A percentile compares a stretch with the other conserved stretches of the same genome.
phyloP scores from a whole-genome alignment of 2,888 invertebrate genomes.

The Drosophila austrosaltans region DNA sequence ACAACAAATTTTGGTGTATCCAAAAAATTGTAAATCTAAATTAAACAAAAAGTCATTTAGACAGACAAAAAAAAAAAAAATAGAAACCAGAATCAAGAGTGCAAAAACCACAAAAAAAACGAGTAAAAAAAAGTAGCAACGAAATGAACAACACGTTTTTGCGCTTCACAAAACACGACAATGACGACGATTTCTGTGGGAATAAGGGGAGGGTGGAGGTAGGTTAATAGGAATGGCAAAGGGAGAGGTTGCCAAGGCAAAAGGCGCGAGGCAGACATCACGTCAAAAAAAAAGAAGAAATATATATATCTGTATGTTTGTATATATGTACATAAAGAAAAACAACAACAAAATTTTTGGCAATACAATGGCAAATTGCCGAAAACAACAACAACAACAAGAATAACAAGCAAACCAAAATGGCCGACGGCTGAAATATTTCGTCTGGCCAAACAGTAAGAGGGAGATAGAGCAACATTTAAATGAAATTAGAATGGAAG shows the following conservation, averaged over 20 bases:
- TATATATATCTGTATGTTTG: too few species aligned
- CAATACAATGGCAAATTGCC: conserved; percentile 58
- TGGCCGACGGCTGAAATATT: conserved; percentile 66
- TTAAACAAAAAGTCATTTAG: background rate
- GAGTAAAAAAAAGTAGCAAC: conserved; percentile 26
- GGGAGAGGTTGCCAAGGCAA: conserved; percentile 43
- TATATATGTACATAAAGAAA: conserved; percentile 22
- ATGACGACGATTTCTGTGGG: conserved; percentile 33
- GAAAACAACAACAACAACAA: conserved; percentile 51
- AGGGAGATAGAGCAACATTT: conserved; percentile 38
- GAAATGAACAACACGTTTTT: conserved; percentile 66
- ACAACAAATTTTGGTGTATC: conserved; percentile 22
- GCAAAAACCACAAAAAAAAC: conserved; percentile 26
- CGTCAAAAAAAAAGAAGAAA: conserved; percentile 36
- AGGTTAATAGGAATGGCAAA: conserved; percentile 13
- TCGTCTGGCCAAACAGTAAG: conserved; percentile 44
- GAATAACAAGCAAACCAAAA: conserved; percentile 55
- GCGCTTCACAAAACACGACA: conserved; percentile 60
- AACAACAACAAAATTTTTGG: conserved; percentile 40
- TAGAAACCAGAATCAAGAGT: conserved; percentile 22
- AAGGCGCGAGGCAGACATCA: conserved; percentile 63
- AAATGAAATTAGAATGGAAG: conserved; percentile 74
- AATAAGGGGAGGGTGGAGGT: conserved; percentile 25
- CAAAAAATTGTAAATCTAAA: conserved; percentile 31
- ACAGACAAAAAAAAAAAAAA: conserved; percentile 33